A percentile compares a stretch with the other conserved stretches of the same genome.
Conservation (phyloP, 2,113 vertebrate species). For the Vulpes vulpes region DNA sequence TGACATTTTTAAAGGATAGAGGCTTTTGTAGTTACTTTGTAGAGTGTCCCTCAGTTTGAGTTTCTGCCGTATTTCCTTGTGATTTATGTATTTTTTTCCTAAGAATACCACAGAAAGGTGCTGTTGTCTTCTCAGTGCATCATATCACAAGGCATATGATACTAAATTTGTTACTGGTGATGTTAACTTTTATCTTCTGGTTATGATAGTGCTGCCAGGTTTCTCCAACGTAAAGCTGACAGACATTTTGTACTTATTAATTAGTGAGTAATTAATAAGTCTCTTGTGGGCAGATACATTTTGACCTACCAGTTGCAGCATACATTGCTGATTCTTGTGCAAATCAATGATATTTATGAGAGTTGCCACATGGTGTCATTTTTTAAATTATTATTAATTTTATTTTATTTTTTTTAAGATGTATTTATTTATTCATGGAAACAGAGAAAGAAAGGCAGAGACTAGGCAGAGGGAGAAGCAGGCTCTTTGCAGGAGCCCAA, state of each 20-base stretch:
- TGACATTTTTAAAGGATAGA: not conserved
- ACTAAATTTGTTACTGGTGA: not conserved
- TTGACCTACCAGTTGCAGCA: not conserved
- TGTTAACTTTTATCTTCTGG: not conserved
- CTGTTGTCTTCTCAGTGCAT: no score
- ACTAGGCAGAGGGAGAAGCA: no score
- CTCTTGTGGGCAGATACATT: slow-evolving; percentile 6
- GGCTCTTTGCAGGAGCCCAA: no score
- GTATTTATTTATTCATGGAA: no score
- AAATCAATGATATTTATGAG: not conserved
- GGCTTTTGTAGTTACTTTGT: not conserved
- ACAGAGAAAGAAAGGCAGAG: no score
- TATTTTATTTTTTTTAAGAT: not conserved
- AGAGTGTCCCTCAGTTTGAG: not conserved
- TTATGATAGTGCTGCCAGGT: not conserved
- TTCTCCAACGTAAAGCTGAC: not conserved
- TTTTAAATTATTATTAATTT: not conserved
- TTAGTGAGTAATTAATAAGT: not conserved
- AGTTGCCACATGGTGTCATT: not conserved
- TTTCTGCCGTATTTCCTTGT: not conserved
- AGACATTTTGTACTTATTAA: not conserved
- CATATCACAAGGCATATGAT: not conserved
- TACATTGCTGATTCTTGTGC: slow-evolving; percentile 5
- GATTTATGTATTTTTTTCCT: not conserved
- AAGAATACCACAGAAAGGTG: not conserved